Base-by-base conservation (phyloP, 2,888 invertebrate species). In the Epinotia nisella region DNA sequence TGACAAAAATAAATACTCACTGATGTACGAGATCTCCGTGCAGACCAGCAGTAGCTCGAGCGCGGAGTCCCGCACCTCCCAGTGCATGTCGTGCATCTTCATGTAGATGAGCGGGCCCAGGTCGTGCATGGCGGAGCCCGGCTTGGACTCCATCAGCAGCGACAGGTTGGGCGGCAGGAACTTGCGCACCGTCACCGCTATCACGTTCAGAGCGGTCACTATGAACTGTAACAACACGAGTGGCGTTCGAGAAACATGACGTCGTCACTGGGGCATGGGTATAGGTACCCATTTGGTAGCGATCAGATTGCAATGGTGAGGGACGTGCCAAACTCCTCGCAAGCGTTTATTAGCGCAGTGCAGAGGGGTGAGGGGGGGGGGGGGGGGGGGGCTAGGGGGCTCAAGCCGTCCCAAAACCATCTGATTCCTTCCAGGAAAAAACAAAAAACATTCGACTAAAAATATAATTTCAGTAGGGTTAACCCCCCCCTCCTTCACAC, bases 1-100 rank as follows among this genome's bases (percentile, higher is more conserved):
- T 24, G 2, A 24, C 2, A 24, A 24, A 24, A 24, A 24, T 29
- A 29, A 35, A 21, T 21, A 90, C 95, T 94, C 92, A 97, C 97
- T 97, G 75, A 95, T 91, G 83, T 95, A 95, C 0, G 96, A 96
- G 76, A 97, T 95, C 56, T 93, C 93, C 0, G 96, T 95, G 81
- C 97, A 95, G 0, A 96, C 96, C 58, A 95, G 94, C 9, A 97
- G 87, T 55, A 97, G 89, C 85, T 97, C 97, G 35, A 97, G 83
- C 0, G 96, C 95, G 4, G 96, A 96, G 79, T 97, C 97, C 53
- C 97, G 93, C 1, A 97, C 95, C 85, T 97, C 97, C 97, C 97
- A 97, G 64, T 95, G 93, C 3, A 94, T 87, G 82, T 97, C 96
- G 78, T 96, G 96, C 83, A 97, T 90, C 82, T 96, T 95, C 84